Conservation (phyloP, 2,888 invertebrate genomes). For the Pseudolycoriella hygida region DNA sequence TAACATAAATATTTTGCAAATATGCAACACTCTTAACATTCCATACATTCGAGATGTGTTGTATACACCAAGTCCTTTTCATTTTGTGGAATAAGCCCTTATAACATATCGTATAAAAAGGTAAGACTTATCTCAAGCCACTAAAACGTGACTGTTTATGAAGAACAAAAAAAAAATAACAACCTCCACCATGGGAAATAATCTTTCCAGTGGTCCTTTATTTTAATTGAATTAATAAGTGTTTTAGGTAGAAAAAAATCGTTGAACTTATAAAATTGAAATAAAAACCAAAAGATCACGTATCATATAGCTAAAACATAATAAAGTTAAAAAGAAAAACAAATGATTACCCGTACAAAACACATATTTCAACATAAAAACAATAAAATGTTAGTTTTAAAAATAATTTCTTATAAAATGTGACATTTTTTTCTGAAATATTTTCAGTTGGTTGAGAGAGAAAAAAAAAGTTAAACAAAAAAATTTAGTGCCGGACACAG, state of each 20-base stretch:
- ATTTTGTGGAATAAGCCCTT: not conserved
- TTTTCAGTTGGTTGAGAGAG: not conserved
- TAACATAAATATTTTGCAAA: not conserved
- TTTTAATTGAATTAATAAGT: no score
- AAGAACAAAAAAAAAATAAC: not conserved
- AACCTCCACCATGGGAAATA: not conserved
- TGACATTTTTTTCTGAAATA: constrained; percentile 1
- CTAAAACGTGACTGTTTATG: not conserved
- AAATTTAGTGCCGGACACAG: constrained; percentile 1
- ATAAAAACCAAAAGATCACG: not conserved
- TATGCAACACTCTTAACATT: not conserved
- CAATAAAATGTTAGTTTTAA: not conserved
- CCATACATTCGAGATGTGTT: not conserved
- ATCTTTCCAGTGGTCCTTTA: no score
- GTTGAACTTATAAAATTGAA: no score
- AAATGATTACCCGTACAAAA: not conserved
- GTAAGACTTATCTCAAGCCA: not conserved
- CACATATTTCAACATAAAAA: not conserved
- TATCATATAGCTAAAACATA: no score
- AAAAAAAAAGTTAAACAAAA: not conserved
- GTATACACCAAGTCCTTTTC: not conserved
- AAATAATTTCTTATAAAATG: not conserved
- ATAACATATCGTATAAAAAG: not conserved
- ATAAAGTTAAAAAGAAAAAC: not conserved
- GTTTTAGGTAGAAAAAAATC: no score